Evolutionary conservation across 2,113 vertebrate species (phyloP).

Genomic region (Crypturellus undulatus): DNA sequence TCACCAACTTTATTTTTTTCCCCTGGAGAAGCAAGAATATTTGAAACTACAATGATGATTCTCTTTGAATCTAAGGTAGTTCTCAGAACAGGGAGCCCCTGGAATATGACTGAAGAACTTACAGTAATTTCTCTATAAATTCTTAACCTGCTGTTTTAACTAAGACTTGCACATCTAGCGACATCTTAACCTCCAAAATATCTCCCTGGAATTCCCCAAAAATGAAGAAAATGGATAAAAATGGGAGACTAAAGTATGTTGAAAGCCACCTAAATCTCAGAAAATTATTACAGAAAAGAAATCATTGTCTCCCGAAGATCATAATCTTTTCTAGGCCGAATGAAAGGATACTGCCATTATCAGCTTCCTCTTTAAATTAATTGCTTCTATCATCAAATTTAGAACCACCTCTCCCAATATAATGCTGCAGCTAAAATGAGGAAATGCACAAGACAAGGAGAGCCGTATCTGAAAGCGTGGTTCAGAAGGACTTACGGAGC

Average conservation of each 20-base stretch:
- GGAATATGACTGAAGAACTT: background rate
- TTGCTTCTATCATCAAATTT: background rate
- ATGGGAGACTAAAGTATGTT: background rate
- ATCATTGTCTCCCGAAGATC: background rate
- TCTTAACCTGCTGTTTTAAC: background rate
- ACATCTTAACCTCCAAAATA: background rate
- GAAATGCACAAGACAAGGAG: background rate
- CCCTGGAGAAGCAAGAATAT: background rate
- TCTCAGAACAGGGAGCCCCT: background rate
- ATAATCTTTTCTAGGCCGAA: background rate
- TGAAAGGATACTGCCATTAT: background rate
- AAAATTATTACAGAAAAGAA: background rate
- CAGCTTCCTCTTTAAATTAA: background rate
- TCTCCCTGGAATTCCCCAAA: background rate
- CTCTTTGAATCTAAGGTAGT: background rate
- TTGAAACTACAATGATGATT: background rate
- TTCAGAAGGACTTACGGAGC: background rate
- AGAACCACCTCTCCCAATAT: background rate
- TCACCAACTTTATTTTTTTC: background rate
- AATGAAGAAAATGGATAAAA: background rate
- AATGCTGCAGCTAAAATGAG: background rate
- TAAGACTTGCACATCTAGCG: background rate
- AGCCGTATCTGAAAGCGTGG: background rate
- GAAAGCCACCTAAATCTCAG: background rate
- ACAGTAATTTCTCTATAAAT: background rate